A percentile compares a stretch with the other conserved stretches of the same genome.
phyloP scores from a whole-genome alignment of 1,140 invertebrate genomes.

The Procambarus clarkii region DNA sequence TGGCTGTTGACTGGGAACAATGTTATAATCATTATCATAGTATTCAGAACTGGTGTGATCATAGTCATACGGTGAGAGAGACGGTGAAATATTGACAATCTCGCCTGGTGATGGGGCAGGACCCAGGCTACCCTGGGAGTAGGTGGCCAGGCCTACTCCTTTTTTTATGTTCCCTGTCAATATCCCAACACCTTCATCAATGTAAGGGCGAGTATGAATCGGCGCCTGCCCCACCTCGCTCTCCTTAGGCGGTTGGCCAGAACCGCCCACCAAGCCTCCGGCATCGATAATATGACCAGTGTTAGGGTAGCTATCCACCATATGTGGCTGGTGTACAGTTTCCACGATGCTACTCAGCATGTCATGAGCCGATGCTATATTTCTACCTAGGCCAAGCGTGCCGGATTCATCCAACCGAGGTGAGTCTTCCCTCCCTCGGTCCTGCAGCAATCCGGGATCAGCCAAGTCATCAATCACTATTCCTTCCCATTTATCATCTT shows the following conservation, averaged over 20 bases:
- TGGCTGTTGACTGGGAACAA: background rate
- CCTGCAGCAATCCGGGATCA: background rate
- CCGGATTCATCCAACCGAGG: background rate
- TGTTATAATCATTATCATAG: background rate
- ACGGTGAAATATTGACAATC: background rate
- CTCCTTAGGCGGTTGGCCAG: slow-evolving; percentile 42
- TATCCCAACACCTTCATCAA: slow-evolving; percentile 9
- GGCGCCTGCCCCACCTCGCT: slow-evolving; percentile 55
- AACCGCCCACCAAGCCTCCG: slow-evolving; percentile 42
- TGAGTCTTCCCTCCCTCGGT: background rate
- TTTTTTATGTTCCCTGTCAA: background rate
- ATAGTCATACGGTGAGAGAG: background rate
- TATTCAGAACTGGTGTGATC: background rate
- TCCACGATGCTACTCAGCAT: slow-evolving; percentile 57
- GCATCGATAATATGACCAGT: slow-evolving; percentile 26
- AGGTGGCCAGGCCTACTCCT: slow-evolving; percentile 46
- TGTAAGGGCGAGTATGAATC: background rate
- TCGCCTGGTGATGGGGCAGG: background rate
- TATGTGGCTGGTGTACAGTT: slow-evolving; percentile 55
- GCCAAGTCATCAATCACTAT: background rate
- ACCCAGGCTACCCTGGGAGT: slow-evolving; percentile 30
- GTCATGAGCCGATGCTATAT: background rate
- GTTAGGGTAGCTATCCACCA: background rate
- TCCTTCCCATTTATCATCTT: background rate
- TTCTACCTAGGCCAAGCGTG: background rate